Evolutionary conservation across 1,140 invertebrate species (phyloP).

Genomic region (Onthophagus taurus): DNA sequence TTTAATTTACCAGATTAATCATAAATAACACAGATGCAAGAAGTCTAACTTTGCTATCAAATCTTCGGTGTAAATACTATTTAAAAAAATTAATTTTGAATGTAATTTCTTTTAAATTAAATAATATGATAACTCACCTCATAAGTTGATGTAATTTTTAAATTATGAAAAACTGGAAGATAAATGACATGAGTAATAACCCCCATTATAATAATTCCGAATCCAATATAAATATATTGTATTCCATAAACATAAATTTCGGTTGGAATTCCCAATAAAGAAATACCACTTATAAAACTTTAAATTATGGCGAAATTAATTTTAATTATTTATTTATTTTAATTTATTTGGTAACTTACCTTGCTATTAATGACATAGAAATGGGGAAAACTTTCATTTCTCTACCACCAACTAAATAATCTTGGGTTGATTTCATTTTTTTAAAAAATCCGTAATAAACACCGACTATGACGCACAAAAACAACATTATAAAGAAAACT

Average conservation of each 20-base stretch:
- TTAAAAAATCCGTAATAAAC: conserved; percentile 69
- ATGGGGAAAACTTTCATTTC: conserved; percentile 74
- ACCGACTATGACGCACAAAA: conserved; percentile 62
- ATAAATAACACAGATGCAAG: conserved; percentile 67
- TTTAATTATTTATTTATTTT: too few relatives aligned
- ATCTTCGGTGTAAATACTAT: conserved; percentile 72
- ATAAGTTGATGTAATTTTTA: conserved; percentile 72
- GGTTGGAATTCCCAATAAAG: conserved; percentile 62
- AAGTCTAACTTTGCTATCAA: conserved; percentile 57
- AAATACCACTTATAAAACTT: conserved; percentile 57
- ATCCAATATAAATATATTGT: conserved; percentile 55
- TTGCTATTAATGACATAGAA: conserved; percentile 71
- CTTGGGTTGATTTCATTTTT: conserved; percentile 54
- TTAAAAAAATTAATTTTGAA: conserved; percentile 32
- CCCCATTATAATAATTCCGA: conserved; percentile 53
- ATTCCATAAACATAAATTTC: conserved; percentile 76
- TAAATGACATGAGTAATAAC: conserved; percentile 58
- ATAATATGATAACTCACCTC: conserved; percentile 47
- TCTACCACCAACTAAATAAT: conserved; percentile 76
- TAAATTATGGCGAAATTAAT: too few relatives aligned
- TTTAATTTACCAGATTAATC: conserved; percentile 54
- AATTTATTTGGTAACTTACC: too few relatives aligned
- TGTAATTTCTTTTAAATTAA: conserved; percentile 14
- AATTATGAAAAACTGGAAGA: conserved; percentile 72
- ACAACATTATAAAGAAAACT: conserved; percentile 62